Conservation (phyloP, 2,888 invertebrate species). For the Polydrusus cervinus region DNA sequence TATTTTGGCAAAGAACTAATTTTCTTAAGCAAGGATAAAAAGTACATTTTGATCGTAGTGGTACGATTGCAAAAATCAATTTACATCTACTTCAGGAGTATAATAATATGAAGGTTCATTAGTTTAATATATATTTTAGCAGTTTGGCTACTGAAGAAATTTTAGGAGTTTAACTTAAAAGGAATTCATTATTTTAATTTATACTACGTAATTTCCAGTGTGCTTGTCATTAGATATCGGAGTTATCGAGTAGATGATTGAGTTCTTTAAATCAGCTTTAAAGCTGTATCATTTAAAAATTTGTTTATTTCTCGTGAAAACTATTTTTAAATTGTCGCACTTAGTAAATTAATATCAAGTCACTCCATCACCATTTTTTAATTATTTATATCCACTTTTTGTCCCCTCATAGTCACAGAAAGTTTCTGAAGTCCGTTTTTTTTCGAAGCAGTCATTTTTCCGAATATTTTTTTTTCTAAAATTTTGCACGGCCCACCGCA, state of each 20-base stretch:
- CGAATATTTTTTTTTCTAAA: constrained; percentile 20
- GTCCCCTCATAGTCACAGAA: neutral
- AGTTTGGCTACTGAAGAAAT: too few species aligned
- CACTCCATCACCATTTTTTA: constrained; percentile 15
- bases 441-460: constrained; percentile 1
- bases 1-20: neutral
- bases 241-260: neutral
- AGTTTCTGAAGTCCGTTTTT: neutral
- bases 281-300: neutral
- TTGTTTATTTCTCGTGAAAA: neutral
- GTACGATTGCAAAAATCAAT: too few species aligned
- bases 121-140: too few species aligned
- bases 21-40: neutral
- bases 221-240: too few species aligned
- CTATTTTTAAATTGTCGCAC: neutral
- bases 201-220: neutral
- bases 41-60: neutral
- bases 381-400: neutral
- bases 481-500: constrained; percentile 46
- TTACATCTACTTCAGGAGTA: too few species aligned
- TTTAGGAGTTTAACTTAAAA: too few species aligned
- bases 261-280: neutral
- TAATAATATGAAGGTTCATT: too few species aligned
- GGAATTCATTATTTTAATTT: neutral
- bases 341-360: neutral